These are phyloP conservation scores for Gallinago nigripennis DNA, from an alignment of 2,797 vertebrate genomes.

Conservation along the genomic window DNA sequence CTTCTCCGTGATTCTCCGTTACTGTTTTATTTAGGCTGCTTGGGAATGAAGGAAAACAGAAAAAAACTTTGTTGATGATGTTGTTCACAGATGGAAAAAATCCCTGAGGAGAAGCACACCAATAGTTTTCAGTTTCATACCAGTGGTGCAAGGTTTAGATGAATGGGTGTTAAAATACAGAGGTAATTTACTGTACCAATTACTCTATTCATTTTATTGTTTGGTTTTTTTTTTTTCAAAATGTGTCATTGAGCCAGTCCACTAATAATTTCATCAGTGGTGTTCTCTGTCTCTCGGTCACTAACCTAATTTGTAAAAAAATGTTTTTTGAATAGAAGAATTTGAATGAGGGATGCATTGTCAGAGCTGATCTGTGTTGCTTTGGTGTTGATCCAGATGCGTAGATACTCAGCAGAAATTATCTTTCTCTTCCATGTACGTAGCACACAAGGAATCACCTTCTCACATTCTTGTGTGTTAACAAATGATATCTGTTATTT, in stretches of 20 bases:
- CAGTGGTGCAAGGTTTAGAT: neutral
- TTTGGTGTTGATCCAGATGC: slow-evolving; percentile 36
- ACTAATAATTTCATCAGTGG: slow-evolving; percentile 25
- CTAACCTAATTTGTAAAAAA: neutral
- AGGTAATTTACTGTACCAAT: neutral
- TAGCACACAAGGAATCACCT: slow-evolving; percentile 29
- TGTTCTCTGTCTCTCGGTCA: slow-evolving; percentile 18
- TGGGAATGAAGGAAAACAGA: neutral
- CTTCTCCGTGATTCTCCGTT: neutral
- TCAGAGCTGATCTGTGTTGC: slow-evolving; percentile 44
- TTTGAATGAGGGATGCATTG: slow-evolving; percentile 38
- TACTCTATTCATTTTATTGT: neutral
- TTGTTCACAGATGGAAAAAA: neutral
- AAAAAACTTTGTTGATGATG: neutral
- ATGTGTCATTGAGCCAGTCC: neutral
- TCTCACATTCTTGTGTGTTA: neutral
- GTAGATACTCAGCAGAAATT: slow-evolving; percentile 46
- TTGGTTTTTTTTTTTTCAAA: neutral
- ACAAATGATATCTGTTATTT: neutral
- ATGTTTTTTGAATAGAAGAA: slow-evolving; percentile 39
- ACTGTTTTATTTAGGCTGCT: slow-evolving; percentile 1
- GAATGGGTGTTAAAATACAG: neutral
- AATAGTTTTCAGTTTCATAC: neutral
- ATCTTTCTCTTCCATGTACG: slow-evolving; percentile 32
- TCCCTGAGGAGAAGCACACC: neutral